Evolutionary conservation across 2,888 invertebrate genomes (phyloP), one percentile per base, ranked within the genome.

Genomic region (Koerneria pararmatus): DNA sequence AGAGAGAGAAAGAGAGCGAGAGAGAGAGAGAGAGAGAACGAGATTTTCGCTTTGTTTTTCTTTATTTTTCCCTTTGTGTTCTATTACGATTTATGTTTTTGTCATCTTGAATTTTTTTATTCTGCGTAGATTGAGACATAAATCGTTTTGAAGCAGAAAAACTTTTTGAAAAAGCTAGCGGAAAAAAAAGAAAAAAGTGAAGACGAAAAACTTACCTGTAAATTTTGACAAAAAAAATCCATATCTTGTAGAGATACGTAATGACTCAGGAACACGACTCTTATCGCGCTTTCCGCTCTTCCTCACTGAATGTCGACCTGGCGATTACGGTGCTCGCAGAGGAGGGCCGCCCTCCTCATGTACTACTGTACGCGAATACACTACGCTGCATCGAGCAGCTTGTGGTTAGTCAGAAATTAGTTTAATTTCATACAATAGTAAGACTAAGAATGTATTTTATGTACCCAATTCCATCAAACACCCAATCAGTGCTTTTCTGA

Each of bases 241-340:
- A 53, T 53, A 22, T 53, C 11, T 27, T 27, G 54, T 8, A 27
- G 46, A 29, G 24, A 19, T 49, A n/a, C 5, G n/a, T 49, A 27
- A 11, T 27, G 11, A 70, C 74, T n/a, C 74, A 85, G 89, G 91
- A 91, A 69, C 95, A 95, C 84, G 95, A 95, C 84, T 94, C 94
- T 0, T 95, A 92, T 84, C 87, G 95, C 69, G 93, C 94, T 0
- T 97, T 95, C 84, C 89, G 97, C 19, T 92, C 92, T 2, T 89
- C 91, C 78, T 90, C 91, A 81, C 85, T 93, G 4, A 91, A 91
- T 82, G 87, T 92, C 64, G 89, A 89, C 78, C 87, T 92, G 48
- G 88, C 89, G 1, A 73, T 82, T 54, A 92, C 85, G 87, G 1
- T 83, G 63, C 59, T 64, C 71, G 58, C 74, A 77, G 29, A 80